Percentiles rank a stretch among this genome's conserved stretches.
Conservation (phyloP, 2,888 invertebrate genomes). For the Lepidonotus clava region DNA sequence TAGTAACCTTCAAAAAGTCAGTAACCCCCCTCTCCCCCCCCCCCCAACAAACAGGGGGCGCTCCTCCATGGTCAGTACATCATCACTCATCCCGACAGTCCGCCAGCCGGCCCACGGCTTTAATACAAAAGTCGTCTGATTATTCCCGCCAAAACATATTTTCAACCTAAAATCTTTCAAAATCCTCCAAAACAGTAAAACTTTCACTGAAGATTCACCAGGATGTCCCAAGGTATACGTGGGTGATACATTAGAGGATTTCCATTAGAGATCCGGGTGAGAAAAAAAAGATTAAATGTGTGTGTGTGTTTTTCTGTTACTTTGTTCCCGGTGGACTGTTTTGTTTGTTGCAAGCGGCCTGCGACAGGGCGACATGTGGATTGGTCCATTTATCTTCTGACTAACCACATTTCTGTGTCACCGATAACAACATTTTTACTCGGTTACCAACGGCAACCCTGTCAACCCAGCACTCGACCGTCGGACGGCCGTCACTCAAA, state of each 20-base stretch:
- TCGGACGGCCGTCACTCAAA: too few relatives aligned
- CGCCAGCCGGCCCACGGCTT: too few relatives aligned
- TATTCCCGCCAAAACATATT: neutral
- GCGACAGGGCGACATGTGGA: constrained; percentile 12
- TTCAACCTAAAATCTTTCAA: too few relatives aligned
- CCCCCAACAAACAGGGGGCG: too few relatives aligned
- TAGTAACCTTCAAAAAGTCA: too few relatives aligned
- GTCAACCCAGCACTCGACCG: neutral
- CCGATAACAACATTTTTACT: constrained; percentile 28
- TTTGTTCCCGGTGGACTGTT: too few relatives aligned
- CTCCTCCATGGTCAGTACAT: neutral
- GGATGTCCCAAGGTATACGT: neutral
- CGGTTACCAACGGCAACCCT: neutral
- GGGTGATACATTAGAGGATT: neutral
- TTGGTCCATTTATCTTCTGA: constrained; percentile 20
- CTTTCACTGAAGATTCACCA: neutral
- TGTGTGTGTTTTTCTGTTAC: too few relatives aligned
- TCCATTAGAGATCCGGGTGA: neutral
- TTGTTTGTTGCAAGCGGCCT: constrained; percentile 9
- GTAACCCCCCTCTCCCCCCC: too few relatives aligned
- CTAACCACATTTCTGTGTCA: constrained; percentile 23
- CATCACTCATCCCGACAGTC: neutral
- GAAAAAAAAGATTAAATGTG: too few relatives aligned
- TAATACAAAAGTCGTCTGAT: constrained; percentile 3
- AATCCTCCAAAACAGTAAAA: neutral